Evolutionary conservation across 2,888 invertebrate genomes (phyloP), one percentile per base, ranked within the genome.

Genomic region (Tetheella fluctuosa): DNA sequence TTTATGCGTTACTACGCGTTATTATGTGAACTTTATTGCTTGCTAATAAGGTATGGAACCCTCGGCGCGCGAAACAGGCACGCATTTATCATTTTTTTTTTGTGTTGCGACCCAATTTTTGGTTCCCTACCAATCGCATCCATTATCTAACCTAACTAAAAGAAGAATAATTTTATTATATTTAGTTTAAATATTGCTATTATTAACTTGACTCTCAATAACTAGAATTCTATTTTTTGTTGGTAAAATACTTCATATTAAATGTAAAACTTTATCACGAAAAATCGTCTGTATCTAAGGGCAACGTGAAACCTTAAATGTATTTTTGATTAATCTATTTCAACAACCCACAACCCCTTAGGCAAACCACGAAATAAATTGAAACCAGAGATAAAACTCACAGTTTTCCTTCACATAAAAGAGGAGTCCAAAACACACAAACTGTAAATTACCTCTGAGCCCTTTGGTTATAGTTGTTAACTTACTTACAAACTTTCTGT

Each of bases 401-500:
- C 42, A 42, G 48, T 48, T 48, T 48, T 48, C 48, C 48, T 20
- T 48, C 20, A 20, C 48, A 20, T 48, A 48, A 48, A 48, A 20
- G 48, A 17, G 48, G 6, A 48, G 1, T 48, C 17, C n/a, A 48
- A 48, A 42, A 42, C 42, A 48, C 20, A 48, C 48, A 20, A 48
- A 48, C 48, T 48, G 10, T n/a, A 48, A 48, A 48, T 48, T 48
- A 48, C 20, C 48, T 48, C 20, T 2, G 48, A 48, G 48, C 48
- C 17, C 20, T 42, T 48, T 48, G 20, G 48, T 48, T 48, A 48
- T 48, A 48, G n/a, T n/a, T 42, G 23, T 58, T 57, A 58, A 54
- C 48, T 60, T 66, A 61, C 64, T 68, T 63, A 66, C 39, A 63
- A 66, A 59, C 70, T 70, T 61, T 42, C 39, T 62, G 62, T 61